These are phyloP conservation scores for Melieria crassipennis DNA, from an alignment of 2,888 invertebrate species.

Conservation along the genomic window DNA sequence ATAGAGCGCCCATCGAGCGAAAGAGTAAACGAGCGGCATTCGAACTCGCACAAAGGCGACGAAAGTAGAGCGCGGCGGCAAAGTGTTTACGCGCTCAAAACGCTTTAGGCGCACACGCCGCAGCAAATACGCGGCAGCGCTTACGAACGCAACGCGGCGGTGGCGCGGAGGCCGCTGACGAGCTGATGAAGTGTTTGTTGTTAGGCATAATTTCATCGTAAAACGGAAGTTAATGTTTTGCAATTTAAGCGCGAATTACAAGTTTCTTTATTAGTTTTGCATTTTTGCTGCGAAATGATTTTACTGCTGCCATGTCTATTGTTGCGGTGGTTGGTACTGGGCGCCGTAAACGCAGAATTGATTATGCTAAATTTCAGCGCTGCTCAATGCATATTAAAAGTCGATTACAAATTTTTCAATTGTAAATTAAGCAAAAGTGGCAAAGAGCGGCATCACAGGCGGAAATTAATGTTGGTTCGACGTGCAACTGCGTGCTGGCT, in stretches of 20 bases:
- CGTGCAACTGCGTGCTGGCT: no score
- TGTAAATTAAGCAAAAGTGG: background rate
- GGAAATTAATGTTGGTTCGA: no score
- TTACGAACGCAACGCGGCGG: no score
- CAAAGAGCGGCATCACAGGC: no score
- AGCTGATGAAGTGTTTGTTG: background rate
- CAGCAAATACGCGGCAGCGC: no score
- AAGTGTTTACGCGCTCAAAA: background rate
- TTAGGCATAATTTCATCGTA: constrained; percentile 12
- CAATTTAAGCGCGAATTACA: constrained; percentile 31
- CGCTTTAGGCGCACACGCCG: constrained; percentile 7
- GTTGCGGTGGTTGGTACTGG: background rate
- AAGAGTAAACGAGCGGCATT: background rate
- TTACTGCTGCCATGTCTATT: background rate
- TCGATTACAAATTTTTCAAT: constrained; percentile 3
- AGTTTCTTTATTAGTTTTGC: constrained; percentile 30
- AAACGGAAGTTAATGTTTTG: constrained; percentile 32
- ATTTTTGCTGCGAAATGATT: constrained; percentile 10
- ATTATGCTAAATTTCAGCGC: background rate
- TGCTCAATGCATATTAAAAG: constrained; percentile 8
- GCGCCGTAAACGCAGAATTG: constrained; percentile 13
- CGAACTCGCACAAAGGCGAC: background rate
- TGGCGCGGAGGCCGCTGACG: background rate
- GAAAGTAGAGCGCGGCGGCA: background rate
- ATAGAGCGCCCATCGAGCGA: background rate